Conservation (phyloP, 2,888 invertebrate genomes). For the Homarus gammarus region DNA sequence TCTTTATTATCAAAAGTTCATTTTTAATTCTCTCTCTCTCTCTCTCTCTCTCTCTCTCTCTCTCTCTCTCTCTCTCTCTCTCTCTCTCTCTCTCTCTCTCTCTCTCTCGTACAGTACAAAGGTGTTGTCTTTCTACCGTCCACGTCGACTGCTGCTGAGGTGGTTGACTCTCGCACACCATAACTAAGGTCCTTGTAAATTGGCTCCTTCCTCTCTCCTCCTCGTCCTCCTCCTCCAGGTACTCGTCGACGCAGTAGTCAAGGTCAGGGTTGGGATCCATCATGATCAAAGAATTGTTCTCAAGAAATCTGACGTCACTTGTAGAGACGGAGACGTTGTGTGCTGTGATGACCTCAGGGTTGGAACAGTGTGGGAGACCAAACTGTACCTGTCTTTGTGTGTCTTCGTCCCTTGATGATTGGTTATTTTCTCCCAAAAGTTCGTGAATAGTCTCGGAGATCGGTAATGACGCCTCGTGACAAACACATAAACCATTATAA, state of each 20-base stretch:
- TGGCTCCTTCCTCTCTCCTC: neutral
- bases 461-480: neutral
- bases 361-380: neutral
- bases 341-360: neutral
- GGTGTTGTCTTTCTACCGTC: neutral
- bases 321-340: neutral
- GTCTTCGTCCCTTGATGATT: neutral
- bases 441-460: neutral
- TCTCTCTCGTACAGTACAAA: neutral
- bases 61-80: too few relatives aligned
- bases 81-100: too few relatives aligned
- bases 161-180: neutral
- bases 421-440: neutral
- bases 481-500: conserved; percentile 3
- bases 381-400: neutral
- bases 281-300: neutral
- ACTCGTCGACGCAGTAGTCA: conserved; percentile 28
- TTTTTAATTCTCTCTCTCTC: too few relatives aligned
- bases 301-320: neutral
- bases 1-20: too few relatives aligned
- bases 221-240: neutral
- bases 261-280: neutral
- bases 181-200: neutral
- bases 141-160: neutral
- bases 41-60: neutral